Conservation (phyloP, 2,888 invertebrate species). For the Sarcophaga carnaria region DNA sequence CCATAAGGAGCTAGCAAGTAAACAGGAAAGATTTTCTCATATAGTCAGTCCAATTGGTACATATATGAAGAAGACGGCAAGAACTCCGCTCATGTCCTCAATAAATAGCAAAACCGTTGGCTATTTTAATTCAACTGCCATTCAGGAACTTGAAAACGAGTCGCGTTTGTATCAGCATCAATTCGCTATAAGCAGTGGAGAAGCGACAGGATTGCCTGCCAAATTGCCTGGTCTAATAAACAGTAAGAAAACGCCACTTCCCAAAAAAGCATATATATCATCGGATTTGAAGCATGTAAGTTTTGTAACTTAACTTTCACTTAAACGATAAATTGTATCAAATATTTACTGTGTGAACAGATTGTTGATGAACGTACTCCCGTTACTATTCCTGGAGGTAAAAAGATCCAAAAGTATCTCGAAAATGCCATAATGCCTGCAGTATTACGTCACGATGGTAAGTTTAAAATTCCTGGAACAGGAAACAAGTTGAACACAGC, state of each 20-base stretch:
- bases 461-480: conserved; percentile 74
- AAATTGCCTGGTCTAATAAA: conserved; percentile 34
- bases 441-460: conserved; percentile 80
- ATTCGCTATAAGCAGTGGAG: conserved; percentile 22
- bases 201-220: background rate
- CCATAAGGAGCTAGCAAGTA: conserved; percentile 62
- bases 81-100: conserved; percentile 78
- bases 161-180: conserved; percentile 71
- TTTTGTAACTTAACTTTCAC: conserved; percentile 13
- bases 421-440: conserved; percentile 77
- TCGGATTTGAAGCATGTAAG: conserved; percentile 79
- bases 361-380: conserved; percentile 79
- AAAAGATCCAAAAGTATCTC: conserved; percentile 79
- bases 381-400: conserved; percentile 79
- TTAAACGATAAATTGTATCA: too few relatives aligned
- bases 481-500: conserved; percentile 32
- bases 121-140: conserved; percentile 71
- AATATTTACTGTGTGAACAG: conserved; percentile 67
- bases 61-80: conserved; percentile 81
- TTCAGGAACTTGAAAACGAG: conserved; percentile 76
- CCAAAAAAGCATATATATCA: conserved; percentile 80
- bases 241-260: conserved; percentile 71
- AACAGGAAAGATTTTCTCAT: conserved; percentile 75
- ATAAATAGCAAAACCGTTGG: conserved; percentile 74
- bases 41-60: conserved; percentile 81